Conservation (phyloP, 2,797 vertebrate genomes). For the Sebastes glaucus region DNA sequence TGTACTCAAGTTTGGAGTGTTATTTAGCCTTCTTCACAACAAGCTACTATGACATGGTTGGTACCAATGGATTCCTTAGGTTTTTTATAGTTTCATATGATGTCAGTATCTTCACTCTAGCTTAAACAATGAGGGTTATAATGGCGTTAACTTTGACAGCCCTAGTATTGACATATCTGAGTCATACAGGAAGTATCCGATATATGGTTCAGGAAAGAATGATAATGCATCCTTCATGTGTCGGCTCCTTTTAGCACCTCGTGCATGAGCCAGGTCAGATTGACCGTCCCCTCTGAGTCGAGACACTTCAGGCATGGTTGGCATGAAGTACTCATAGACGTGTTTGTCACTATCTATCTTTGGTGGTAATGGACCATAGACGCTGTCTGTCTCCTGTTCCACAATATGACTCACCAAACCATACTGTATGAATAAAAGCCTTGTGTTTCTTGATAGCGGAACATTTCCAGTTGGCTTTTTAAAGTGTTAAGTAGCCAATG, state of each 20-base stretch:
- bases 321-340: conserved; percentile 36
- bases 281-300: conserved; percentile 25
- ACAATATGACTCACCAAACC: conserved; percentile 53
- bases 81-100: too few relatives aligned
- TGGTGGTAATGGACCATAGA: conserved; percentile 42
- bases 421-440: conserved; percentile 42
- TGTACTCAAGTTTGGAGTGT: too few relatives aligned
- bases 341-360: conserved; percentile 61
- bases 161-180: background rate
- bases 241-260: conserved; percentile 11
- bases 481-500: background rate
- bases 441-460: conserved; percentile 29
- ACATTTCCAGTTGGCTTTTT: conserved; percentile 37
- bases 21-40: too few relatives aligned
- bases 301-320: conserved; percentile 33
- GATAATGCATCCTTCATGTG: conserved; percentile 5
- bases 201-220: conserved; percentile 1
- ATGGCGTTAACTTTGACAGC: too few relatives aligned
- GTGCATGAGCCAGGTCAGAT: conserved; percentile 11
- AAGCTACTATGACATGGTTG: too few relatives aligned
- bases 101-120: too few relatives aligned
- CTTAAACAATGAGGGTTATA: too few relatives aligned
- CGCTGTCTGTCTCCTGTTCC: conserved; percentile 46
- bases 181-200: conserved; percentile 14
- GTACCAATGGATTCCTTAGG: too few relatives aligned